Conservation (phyloP, 2,113 vertebrate genomes). For the Psammodynastes pulverulentus region DNA sequence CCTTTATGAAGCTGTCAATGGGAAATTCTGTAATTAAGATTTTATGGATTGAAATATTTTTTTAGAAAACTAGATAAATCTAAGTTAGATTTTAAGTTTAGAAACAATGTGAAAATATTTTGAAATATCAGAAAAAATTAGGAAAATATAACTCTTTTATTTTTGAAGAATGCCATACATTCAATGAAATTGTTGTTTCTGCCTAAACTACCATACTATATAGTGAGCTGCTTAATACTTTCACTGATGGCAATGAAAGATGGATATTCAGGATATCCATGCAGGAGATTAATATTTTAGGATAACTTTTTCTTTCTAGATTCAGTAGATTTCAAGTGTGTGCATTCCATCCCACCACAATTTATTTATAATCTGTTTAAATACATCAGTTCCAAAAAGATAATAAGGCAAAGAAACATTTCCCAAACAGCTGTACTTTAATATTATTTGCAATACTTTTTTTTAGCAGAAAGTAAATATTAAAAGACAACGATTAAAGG, state of each 20-base stretch:
- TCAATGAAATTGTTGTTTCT: conserved; percentile 31
- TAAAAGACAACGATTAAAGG: conserved; percentile 39
- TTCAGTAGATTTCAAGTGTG: conserved; percentile 16
- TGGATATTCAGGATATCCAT: conserved; percentile 3
- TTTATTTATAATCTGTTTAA: conserved; percentile 8
- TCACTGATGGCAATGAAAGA: conserved; percentile 3
- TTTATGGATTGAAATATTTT: not conserved
- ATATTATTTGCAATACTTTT: conserved; percentile 24
- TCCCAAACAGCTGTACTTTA: conserved; percentile 42
- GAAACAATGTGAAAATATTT: not conserved
- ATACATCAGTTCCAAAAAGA: conserved; percentile 42
- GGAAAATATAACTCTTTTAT: not conserved
- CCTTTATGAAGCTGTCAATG: not conserved
- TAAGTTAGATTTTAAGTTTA: not conserved
- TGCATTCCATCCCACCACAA: not conserved
- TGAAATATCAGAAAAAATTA: not conserved
- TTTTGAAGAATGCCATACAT: conserved; percentile 17
- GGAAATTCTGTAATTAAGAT: conserved; percentile 6
- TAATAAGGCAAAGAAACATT: conserved; percentile 54
- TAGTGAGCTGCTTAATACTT: not conserved
- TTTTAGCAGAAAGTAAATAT: conserved; percentile 27
- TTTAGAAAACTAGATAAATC: not conserved
- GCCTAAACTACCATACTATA: not conserved
- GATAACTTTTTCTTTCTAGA: conserved; percentile 33
- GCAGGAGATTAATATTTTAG: conserved; percentile 35